Evolutionary conservation across 2,888 invertebrate species (phyloP).

Genomic region (Aphidius colemani): DNA sequence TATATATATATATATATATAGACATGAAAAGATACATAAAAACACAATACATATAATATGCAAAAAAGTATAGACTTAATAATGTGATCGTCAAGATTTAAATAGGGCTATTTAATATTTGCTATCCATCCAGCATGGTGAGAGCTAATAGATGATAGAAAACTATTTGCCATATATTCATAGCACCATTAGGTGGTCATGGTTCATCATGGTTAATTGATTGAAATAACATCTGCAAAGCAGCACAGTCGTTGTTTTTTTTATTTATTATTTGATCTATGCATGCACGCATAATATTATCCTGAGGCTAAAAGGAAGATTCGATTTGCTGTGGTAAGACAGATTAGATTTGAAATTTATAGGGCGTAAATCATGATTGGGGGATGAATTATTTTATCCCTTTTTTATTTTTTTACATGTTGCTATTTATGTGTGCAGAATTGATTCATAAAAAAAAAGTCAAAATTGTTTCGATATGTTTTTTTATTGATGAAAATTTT

Average conservation of each 20-base stretch:
- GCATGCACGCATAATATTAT: slow-evolving; percentile 16
- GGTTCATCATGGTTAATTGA: slow-evolving; percentile 7
- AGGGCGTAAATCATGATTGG: slow-evolving; percentile 51
- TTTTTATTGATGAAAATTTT: no score
- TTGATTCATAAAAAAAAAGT: slow-evolving; percentile 24
- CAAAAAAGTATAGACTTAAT: slow-evolving; percentile 16
- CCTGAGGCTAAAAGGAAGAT: slow-evolving; percentile 6
- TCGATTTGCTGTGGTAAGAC: slow-evolving; percentile 50
- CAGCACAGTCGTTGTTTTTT: neutral
- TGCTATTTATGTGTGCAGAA: neutral
- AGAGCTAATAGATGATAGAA: no score
- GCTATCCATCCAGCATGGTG: neutral
- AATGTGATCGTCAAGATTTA: neutral
- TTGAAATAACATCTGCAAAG: slow-evolving; percentile 24
- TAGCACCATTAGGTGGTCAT: no score
- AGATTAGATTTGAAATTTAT: slow-evolving; percentile 60
- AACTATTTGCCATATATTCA: no score
- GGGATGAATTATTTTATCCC: slow-evolving; percentile 17
- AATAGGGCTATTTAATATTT: neutral
- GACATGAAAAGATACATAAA: slow-evolving; percentile 13
- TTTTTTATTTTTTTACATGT: neutral
- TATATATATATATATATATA: no score
- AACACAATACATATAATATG: slow-evolving; percentile 19
- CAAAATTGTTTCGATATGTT: neutral
- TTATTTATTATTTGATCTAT: slow-evolving; percentile 6